These are phyloP conservation scores for Macrosoma leucophasiata DNA, from an alignment of 2,888 invertebrate species.

Conservation along the genomic window DNA sequence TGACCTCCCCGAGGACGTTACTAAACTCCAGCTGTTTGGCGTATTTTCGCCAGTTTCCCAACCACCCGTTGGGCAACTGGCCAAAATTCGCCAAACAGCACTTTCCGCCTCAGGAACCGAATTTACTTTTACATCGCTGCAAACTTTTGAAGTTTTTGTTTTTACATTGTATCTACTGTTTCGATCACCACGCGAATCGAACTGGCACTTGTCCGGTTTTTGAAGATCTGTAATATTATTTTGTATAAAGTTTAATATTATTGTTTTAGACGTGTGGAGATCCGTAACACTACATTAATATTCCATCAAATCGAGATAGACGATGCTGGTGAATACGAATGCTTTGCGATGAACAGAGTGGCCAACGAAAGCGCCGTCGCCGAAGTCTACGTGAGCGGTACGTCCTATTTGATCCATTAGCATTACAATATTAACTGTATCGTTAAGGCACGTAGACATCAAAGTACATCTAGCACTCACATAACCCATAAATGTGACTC, in stretches of 20 bases:
- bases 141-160: neutral
- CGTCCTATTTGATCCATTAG: slow-evolving; percentile 23
- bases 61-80: no score
- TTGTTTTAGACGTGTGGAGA: slow-evolving; percentile 73
- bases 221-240: neutral
- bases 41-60: no score
- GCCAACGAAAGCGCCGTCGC: slow-evolving; percentile 86
- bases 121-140: neutral
- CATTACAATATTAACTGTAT: slow-evolving; percentile 1
- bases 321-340: slow-evolving; percentile 88
- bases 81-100: no score
- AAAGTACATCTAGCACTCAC: slow-evolving; percentile 9
- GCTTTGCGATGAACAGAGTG: slow-evolving; percentile 82
- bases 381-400: slow-evolving; percentile 89
- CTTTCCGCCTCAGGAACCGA: no score
- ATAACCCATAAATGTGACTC: no score
- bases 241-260: no score
- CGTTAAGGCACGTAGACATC: slow-evolving; percentile 3
- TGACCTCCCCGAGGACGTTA: no score
- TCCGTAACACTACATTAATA: slow-evolving; percentile 75
- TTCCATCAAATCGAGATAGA: slow-evolving; percentile 84
- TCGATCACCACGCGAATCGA: neutral
- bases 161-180: neutral
- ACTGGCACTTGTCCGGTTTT: neutral
- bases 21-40: no score